Conservation (phyloP, 2,113 vertebrate genomes). For the Dipodomys stephensi region DNA sequence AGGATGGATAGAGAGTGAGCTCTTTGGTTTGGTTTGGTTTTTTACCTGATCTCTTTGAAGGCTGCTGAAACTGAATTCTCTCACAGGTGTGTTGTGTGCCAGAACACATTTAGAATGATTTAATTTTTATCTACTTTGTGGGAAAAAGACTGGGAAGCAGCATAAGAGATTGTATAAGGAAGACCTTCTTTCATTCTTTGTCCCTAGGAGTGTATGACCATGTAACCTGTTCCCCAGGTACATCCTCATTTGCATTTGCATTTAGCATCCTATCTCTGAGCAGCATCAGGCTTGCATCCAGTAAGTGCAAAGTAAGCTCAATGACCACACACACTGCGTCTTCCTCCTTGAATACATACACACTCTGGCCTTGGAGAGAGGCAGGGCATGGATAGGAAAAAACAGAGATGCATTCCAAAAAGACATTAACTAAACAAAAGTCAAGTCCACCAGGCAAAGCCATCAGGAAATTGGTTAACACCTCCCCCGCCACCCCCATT, state of each 20-base stretch:
- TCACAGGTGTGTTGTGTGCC: not conserved
- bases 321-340: conserved; percentile 65
- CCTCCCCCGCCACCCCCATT: conserved; percentile 81
- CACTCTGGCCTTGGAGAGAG: conserved; percentile 74
- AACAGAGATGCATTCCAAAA: conserved; percentile 86
- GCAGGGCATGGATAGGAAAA: conserved; percentile 81
- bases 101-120: conserved; percentile 32
- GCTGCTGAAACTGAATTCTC: not conserved
- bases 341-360: conserved; percentile 61
- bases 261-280: conserved; percentile 20
- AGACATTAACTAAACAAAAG: conserved; percentile 88
- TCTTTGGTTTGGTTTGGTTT: not conserved
- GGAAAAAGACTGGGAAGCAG: not conserved
- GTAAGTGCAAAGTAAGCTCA: conserved; percentile 48
- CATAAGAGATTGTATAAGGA: not conserved
- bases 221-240: not conserved
- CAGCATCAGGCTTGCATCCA: conserved; percentile 50
- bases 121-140: conserved; percentile 10
- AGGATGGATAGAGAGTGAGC: not conserved
- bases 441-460: conserved; percentile 82
- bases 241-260: not conserved
- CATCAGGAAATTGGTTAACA: conserved; percentile 83
- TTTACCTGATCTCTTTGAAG: not conserved
- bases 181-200: not conserved
- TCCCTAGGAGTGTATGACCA: not conserved